Percentiles rank a stretch among this genome's conserved stretches.
Evolutionary conservation across 2,113 vertebrate species (phyloP).

Genomic region (Spermophilus dauricus): DNA sequence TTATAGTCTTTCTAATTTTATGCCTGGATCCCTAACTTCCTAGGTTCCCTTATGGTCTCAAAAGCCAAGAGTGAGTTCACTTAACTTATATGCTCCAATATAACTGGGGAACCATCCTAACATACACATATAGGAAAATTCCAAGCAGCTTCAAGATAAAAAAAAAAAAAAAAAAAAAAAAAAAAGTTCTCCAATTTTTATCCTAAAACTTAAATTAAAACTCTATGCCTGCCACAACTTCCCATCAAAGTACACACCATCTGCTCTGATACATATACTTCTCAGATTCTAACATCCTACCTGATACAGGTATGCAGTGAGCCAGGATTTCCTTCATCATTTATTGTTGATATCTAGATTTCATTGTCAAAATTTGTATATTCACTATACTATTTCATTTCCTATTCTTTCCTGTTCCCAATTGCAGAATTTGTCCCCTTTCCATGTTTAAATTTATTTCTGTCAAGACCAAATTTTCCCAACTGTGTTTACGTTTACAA

Average conservation of each 20-base stretch:
- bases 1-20: constrained; percentile 11
- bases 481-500: not conserved
- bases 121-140: constrained; percentile 1
- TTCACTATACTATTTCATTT: not conserved
- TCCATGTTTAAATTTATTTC: not conserved
- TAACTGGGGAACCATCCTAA: constrained; percentile 18
- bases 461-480: not conserved
- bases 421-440: not conserved
- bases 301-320: not conserved
- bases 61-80: not conserved
- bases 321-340: not conserved
- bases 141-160: not conserved
- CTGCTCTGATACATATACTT: not conserved
- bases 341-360: not conserved
- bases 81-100: not conserved
- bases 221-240: not conserved
- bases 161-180: not conserved
- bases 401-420: not conserved
- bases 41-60: not conserved
- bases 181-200: not conserved
- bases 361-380: not conserved
- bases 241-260: not conserved
- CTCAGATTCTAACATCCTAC: not conserved
- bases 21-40: not conserved
- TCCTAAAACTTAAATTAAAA: constrained; percentile 31